Base-by-base conservation (phyloP, 2,113 vertebrate species). In the Stigmatopora nigra region DNA sequence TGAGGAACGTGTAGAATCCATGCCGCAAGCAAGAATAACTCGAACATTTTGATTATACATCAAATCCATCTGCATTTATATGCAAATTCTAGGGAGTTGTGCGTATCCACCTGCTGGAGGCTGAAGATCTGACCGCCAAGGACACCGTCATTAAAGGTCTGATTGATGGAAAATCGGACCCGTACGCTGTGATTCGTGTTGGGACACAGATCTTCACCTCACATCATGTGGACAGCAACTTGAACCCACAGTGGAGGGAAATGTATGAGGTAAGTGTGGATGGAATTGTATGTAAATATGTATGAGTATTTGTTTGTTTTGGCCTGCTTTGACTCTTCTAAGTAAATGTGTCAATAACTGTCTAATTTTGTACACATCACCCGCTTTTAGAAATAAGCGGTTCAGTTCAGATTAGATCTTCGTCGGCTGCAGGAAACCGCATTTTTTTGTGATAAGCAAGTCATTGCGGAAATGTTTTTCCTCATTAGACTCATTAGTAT, bases 131-230 rank as follows among this genome's bases (percentile, higher is more conserved):
- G 71, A 89, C 88, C 0, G 91, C 91, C 56, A 97, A 96, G 82
- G 95, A 98, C 35, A 93, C 91, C 0, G 92, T 93, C 9, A 89
- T 98, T 73, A 93, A 92, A 74, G 95, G 95, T 11, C 70, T 96
- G 51, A 91, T 97, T 8, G 89, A 93, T 36, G 95, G 94, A 70
- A 94, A 94, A 78, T 98, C 95, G 0, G 95, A 98, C 76, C 95
- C 95, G 0, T 98, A 97, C 0, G 93, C 93, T 0, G 75, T 96
- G 16, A 81, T 97, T 64, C 91, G 94, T 0, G 93, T 97, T 16
- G 95, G 95, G 41, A 96, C 94, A 4, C 95, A 98, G 87, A 85
- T 89, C 4, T 93, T 91, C 86, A 94, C 91, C 59, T 97, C 95
- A 58, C 92, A 86, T 2, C 92, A 94, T 46, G 88, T 98, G 13